Evolutionary conservation across 37 sponge, comb jelly and placozoan genomes (phyloP).

Genomic region (Ephydatia muelleri): DNA sequence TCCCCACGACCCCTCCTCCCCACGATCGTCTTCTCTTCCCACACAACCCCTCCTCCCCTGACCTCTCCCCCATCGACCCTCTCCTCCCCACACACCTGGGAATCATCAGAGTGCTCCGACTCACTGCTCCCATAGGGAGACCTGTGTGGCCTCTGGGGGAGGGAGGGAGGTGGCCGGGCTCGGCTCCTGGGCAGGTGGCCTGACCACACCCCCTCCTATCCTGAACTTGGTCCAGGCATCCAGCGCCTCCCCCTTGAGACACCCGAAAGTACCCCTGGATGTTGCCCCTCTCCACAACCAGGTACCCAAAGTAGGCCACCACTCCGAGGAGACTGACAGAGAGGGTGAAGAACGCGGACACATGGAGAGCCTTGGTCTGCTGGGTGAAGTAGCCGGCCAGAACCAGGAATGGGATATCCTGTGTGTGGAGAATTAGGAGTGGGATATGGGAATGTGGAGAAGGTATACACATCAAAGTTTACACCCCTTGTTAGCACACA

Average conservation of each 20-base stretch:
- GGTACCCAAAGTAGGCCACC: constrained; percentile 26
- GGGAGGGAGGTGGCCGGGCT: not conserved
- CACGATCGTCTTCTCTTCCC: no score
- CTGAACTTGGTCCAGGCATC: not conserved
- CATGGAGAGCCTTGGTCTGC: not conserved
- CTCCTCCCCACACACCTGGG: constrained; percentile 1
- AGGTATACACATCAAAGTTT: not conserved
- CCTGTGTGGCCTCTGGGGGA: not conserved
- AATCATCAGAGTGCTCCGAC: constrained; percentile 45
- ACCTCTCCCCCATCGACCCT: no score
- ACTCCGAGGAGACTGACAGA: constrained; percentile 31
- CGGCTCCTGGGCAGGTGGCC: not conserved
- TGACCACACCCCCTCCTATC: not conserved
- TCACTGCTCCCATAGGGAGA: constrained; percentile 45
- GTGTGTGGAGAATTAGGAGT: not conserved
- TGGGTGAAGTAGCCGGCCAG: constrained; percentile 21
- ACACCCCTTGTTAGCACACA: no score
- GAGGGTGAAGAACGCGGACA: constrained; percentile 46
- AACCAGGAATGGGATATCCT: constrained; percentile 56
- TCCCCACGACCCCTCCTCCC: no score
- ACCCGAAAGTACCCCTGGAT: constrained; percentile 8
- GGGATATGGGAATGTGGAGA: not conserved
- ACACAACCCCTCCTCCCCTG: no score
- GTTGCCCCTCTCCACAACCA: constrained; percentile 32
- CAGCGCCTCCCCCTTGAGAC: not conserved